A percentile compares a stretch with the other conserved stretches of the same genome.
These are phyloP conservation scores for Pantala flavescens DNA, from an alignment of 1,140 invertebrate species.

Conservation along the genomic window DNA sequence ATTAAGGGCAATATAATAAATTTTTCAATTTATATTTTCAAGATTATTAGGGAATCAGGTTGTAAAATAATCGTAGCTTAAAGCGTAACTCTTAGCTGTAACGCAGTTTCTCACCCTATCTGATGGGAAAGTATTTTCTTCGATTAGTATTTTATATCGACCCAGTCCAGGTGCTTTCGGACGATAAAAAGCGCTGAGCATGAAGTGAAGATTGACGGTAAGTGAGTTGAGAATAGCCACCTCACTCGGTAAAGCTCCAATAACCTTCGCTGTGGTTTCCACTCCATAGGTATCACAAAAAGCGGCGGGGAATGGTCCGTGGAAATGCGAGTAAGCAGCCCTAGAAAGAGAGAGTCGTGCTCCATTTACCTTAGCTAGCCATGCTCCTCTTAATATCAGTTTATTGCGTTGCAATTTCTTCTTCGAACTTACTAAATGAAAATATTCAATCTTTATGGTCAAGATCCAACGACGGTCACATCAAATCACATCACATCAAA, in stretches of 20 bases:
- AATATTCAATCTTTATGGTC: no score
- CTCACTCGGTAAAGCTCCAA: constrained; percentile 33
- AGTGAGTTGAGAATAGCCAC: constrained; percentile 46
- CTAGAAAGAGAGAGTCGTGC: not conserved
- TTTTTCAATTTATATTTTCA: no score
- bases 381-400: no score
- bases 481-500: no score
- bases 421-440: no score
- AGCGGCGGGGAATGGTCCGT: constrained; percentile 39
- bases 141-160: constrained; percentile 47
- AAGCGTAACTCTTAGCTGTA: no score
- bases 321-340: constrained; percentile 28
- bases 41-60: no score
- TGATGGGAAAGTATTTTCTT: constrained; percentile 48
- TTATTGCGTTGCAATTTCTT: no score
- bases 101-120: constrained; percentile 39
- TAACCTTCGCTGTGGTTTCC: constrained; percentile 34
- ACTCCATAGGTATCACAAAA: constrained; percentile 38
- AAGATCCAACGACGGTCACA: no score
- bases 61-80: no score
- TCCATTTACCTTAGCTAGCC: no score
- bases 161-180: constrained; percentile 34
- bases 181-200: constrained; percentile 46
- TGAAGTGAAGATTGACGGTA: constrained; percentile 44
- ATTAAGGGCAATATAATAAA: no score